Percentiles rank a stretch among this genome's conserved stretches.
Conservation (phyloP, 2,113 vertebrate genomes). For the Corythoichthys haematopterus region DNA sequence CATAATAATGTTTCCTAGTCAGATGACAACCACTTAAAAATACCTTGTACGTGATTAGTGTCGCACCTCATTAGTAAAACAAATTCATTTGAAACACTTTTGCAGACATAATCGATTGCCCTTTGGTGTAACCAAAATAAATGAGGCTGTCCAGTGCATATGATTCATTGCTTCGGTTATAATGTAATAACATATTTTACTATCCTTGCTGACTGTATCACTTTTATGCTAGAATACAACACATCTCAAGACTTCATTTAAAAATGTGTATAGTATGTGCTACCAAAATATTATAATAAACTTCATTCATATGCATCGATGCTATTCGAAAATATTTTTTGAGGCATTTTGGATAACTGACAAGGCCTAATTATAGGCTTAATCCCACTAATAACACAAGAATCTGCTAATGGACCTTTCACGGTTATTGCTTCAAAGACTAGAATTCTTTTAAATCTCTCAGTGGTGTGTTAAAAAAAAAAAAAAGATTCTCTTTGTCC, state of each 20-base stretch:
- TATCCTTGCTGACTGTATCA: background rate
- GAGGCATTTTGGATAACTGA: background rate
- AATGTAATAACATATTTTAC: background rate
- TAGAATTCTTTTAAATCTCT: conserved; percentile 33
- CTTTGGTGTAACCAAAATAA: background rate
- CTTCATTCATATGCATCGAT: background rate
- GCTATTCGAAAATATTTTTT: background rate
- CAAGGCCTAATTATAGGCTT: conserved; percentile 40
- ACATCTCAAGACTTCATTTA: background rate
- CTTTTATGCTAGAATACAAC: background rate
- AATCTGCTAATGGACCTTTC: conserved; percentile 34
- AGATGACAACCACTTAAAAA: conserved; percentile 18
- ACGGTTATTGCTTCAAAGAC: conserved; percentile 31
- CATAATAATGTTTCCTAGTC: conserved; percentile 23
- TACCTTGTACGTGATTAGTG: conserved; percentile 18
- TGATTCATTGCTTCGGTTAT: background rate
- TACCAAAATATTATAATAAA: background rate
- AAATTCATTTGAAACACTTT: conserved; percentile 2
- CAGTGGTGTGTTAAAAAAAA: conserved; percentile 7
- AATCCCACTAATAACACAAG: conserved; percentile 43
- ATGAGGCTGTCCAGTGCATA: background rate
- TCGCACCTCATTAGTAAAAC: conserved; percentile 3
- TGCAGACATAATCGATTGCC: background rate
- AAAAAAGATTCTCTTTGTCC: conserved; percentile 15
- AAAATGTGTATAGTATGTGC: background rate